phyloP scores from a whole-genome alignment of 2,797 vertebrate species.

The Fundulus diaphanus region DNA sequence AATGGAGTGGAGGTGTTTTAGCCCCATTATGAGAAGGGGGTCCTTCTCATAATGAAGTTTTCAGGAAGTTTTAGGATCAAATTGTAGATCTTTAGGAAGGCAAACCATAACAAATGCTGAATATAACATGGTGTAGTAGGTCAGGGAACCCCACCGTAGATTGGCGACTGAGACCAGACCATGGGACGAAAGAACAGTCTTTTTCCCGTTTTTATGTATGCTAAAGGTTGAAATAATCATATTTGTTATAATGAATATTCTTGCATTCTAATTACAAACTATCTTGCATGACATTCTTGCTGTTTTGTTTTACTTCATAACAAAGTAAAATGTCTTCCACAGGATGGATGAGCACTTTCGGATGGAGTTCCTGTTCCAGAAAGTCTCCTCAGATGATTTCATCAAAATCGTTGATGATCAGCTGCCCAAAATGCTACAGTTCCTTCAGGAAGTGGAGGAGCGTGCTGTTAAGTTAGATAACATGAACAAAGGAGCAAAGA shows the following conservation, averaged over 20 bases:
- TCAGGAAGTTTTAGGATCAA: too few species aligned
- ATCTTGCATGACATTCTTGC: neutral
- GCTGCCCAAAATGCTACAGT: conserved; percentile 59
- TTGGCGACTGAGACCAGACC: too few species aligned
- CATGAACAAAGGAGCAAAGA: conserved; percentile 73
- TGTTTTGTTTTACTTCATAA: neutral
- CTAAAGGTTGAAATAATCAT: neutral
- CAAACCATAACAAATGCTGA: too few species aligned
- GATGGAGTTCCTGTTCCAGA: conserved; percentile 65
- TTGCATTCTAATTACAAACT: neutral
- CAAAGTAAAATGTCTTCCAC: neutral
- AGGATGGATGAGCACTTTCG: conserved; percentile 68
- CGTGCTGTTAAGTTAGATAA: conserved; percentile 68
- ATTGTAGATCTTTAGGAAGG: too few species aligned
- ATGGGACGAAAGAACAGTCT: too few species aligned
- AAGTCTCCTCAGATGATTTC: conserved; percentile 38
- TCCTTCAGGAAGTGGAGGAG: conserved; percentile 64
- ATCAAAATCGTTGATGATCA: conserved; percentile 47
- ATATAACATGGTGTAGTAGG: too few species aligned
- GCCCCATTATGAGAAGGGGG: too few species aligned
- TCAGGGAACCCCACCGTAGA: too few species aligned
- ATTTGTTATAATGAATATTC: neutral
- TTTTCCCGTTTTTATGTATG: too few species aligned
- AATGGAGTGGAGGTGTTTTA: too few species aligned
- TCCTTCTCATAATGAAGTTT: too few species aligned